A percentile compares a stretch with the other conserved stretches of the same genome.
These are phyloP conservation scores for Sminthurides bifidus DNA, from an alignment of 1,140 invertebrate genomes.

Conservation along the genomic window DNA sequence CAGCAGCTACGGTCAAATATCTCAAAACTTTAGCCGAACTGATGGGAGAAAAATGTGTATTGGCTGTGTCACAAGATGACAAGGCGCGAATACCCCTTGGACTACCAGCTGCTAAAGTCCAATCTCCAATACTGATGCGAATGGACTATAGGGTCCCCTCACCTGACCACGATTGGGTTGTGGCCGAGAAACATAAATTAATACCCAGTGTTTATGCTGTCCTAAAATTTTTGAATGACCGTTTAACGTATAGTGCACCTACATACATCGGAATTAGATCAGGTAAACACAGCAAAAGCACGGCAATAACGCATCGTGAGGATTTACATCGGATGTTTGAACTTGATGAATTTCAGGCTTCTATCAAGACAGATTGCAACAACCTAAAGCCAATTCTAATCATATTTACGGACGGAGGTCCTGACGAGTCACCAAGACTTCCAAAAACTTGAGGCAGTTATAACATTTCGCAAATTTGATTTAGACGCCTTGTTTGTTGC, in stretches of 20 bases:
- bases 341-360: conserved; percentile 30
- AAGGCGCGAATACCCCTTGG: conserved; percentile 38
- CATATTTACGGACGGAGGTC: conserved; percentile 37
- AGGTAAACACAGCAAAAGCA: conserved; percentile 32
- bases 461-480: conserved; percentile 25
- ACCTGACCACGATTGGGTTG: conserved; percentile 39
- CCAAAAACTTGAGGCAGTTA: conserved; percentile 12
- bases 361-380: conserved; percentile 30
- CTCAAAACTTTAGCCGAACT: conserved; percentile 28
- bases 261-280: conserved; percentile 37
- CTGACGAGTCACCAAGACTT: conserved; percentile 38
- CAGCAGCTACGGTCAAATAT: conserved; percentile 25
- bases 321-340: conserved; percentile 34
- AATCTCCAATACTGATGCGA: conserved; percentile 36
- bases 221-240: conserved; percentile 31
- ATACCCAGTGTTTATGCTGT: conserved; percentile 33
- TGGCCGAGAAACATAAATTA: conserved; percentile 34
- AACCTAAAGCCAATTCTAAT: conserved; percentile 36
- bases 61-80: conserved; percentile 36
- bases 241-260: conserved; percentile 36
- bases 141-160: conserved; percentile 36
- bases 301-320: conserved; percentile 34
- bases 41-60: conserved; percentile 30
- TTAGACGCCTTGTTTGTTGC: conserved; percentile 38
- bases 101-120: conserved; percentile 37